phyloP scores from a whole-genome alignment of 2,113 vertebrate genomes.

The Chiloscyllium plagiosum region DNA sequence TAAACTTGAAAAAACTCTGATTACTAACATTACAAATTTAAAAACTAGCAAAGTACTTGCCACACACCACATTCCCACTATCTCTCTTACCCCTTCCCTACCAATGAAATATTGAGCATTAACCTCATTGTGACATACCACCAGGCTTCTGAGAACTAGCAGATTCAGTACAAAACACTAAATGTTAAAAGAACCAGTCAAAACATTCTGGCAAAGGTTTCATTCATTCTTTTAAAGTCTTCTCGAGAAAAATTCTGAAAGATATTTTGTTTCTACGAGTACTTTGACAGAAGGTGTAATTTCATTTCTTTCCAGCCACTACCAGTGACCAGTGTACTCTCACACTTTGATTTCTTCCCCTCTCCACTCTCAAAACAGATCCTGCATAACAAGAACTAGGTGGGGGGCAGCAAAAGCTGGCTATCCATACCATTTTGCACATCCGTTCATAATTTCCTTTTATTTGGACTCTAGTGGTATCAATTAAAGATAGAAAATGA shows the following conservation, averaged over 20 bases:
- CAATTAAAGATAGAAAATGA: constrained; percentile 47
- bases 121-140: neutral
- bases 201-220: neutral
- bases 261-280: neutral
- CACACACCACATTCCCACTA: too few species aligned
- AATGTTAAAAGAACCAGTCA: neutral
- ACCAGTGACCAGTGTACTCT: neutral
- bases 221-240: neutral
- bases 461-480: constrained; percentile 40
- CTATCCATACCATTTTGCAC: neutral
- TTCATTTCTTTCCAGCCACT: neutral
- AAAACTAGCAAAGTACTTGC: neutral
- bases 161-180: neutral
- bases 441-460: neutral
- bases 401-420: neutral
- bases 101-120: neutral
- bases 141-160: neutral
- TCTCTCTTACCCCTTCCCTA: neutral
- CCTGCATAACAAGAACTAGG: neutral
- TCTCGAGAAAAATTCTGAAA: neutral
- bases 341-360: neutral
- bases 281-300: neutral
- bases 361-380: neutral
- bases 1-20: neutral
- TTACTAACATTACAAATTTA: neutral